Evolutionary conservation across 2,797 vertebrate genomes (phyloP), one percentile per base, ranked within the genome.

Genomic region (Leuciscus waleckii): DNA sequence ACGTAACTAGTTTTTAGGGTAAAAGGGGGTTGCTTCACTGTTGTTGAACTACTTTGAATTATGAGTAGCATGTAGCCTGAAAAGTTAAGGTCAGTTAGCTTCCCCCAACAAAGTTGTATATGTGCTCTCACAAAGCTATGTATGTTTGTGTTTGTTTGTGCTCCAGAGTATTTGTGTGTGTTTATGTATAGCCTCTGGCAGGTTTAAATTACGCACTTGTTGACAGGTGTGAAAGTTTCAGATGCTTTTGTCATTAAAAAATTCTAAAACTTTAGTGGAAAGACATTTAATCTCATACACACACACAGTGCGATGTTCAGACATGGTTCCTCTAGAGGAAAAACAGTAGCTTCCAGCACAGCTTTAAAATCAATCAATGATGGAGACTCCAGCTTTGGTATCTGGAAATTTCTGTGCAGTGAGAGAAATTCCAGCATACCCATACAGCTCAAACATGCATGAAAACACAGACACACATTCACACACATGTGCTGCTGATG

Each of bases 291-390:
- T 77, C 46, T 69, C 43, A 26, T 5, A 43, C 43, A 74, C 41
- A 58, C n/a, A 70, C 54, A 87, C n/a, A 61, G 49, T 77, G 23
- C 39, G 13, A 65, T 70, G 49, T 54, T 80, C 83, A 63, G 76
- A 79, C 51, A 73, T 51, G 56, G 56, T 79, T 84, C 19, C 83
- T 79, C 83, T 35, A 51, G 83, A 80, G 67, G 76, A 85, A 84
- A 85, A 85, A 85, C 76, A 63, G 65, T 79, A 85, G 88, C 85
- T 92, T 92, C 89, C 91, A 92, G 88, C 90, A 87, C 85, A 90
- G 89, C 89, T 91, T 91, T 88, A 90, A 88, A 91, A 89, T 89
- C 87, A 83, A 92, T 88, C 86, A 90, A 86, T 84, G 86, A 90
- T 91, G 89, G 90, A 92, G 87, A 90, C 87, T 89, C 87, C 88